Conservation (phyloP, 2,113 vertebrate species). For the Poecile atricapillus region DNA sequence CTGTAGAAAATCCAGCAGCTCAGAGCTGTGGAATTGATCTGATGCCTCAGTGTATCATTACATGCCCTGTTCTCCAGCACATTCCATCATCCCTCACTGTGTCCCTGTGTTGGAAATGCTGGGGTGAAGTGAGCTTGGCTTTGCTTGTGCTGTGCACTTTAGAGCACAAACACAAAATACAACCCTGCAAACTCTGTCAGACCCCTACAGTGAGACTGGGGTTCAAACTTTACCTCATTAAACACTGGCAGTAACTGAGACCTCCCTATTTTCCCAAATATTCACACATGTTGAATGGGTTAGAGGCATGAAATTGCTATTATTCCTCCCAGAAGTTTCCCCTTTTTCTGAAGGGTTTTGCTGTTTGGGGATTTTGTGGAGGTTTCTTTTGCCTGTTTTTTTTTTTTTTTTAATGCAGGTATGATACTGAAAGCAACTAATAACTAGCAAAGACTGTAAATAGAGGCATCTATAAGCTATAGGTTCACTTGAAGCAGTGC, state of each 20-base stretch:
- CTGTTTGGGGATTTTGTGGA: background rate
- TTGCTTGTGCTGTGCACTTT: background rate
- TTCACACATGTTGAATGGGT: background rate
- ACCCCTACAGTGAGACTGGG: fast-evolving
- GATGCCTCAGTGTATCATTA: background rate
- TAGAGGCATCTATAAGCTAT: background rate
- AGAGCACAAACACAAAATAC: background rate
- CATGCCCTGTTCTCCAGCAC: background rate
- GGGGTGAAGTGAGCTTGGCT: background rate
- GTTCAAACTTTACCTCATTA: background rate
- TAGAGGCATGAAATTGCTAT: background rate
- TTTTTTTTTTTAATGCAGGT: background rate
- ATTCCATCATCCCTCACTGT: background rate
- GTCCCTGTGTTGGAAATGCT: fast-evolving
- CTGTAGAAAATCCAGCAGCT: background rate
- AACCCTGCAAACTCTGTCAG: background rate
- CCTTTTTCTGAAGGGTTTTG: background rate
- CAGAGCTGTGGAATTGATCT: background rate
- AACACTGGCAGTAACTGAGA: background rate
- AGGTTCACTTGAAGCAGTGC: background rate
- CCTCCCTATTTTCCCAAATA: background rate
- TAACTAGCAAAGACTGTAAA: background rate
- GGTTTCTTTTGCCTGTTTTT: fast-evolving
- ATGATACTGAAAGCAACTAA: background rate
- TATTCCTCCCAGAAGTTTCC: background rate